Conservation (phyloP, 1,140 invertebrate genomes). For the Coboldia fuscipes region DNA sequence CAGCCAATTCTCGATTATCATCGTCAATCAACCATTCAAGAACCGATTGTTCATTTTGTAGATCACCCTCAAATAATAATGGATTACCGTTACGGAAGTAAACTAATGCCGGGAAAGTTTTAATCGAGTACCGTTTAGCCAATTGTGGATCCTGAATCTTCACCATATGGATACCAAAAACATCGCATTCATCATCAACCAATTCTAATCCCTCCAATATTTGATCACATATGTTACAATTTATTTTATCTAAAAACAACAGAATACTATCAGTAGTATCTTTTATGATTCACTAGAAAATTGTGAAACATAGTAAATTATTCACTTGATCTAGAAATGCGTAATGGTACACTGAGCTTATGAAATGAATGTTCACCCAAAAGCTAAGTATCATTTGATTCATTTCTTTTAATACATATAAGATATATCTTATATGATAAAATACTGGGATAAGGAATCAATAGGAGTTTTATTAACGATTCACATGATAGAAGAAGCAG, state of each 20-base stretch:
- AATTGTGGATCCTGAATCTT: constrained; percentile 82
- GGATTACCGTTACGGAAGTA: constrained; percentile 89
- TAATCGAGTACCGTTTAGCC: constrained; percentile 82
- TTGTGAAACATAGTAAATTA: no score
- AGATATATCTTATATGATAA: no score
- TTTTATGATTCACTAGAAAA: no score
- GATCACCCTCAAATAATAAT: constrained; percentile 74
- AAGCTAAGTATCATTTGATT: no score
- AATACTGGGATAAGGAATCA: no score
- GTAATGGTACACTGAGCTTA: no score
- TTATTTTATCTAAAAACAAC: constrained; percentile 53
- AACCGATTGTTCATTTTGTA: constrained; percentile 77
- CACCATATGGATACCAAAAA: constrained; percentile 85
- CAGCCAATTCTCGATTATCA: constrained; percentile 77
- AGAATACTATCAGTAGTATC: no score
- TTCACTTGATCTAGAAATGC: no score
- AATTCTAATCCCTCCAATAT: constrained; percentile 75
- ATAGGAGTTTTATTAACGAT: no score
- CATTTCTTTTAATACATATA: no score
- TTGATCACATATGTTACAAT: constrained; percentile 81
- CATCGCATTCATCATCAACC: constrained; percentile 82
- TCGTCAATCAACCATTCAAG: constrained; percentile 87
- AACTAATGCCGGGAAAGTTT: constrained; percentile 81
- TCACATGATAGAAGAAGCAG: no score
- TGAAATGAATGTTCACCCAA: no score